Conservation (phyloP, 1,140 invertebrate genomes). For the Tetramorium alpestre region DNA sequence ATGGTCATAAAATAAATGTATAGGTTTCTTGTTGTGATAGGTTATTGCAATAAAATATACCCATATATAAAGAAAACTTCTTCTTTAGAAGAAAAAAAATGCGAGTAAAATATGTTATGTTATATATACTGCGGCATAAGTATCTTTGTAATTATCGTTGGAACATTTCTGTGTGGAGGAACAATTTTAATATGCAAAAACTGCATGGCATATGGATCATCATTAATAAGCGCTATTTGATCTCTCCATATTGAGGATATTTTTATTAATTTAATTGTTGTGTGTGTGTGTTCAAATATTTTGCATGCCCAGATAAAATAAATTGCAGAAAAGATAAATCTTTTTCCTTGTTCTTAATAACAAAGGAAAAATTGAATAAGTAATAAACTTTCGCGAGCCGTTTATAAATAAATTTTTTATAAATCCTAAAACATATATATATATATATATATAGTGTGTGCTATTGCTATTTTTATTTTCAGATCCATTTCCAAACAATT, state of each 20-base stretch:
- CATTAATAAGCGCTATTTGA: conserved; percentile 1
- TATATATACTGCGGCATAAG: not conserved
- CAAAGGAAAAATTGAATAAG: not conserved
- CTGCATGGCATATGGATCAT: not conserved
- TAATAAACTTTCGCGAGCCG: not conserved
- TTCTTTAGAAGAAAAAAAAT: not conserved
- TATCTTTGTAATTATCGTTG: not conserved
- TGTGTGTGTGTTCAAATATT: too few relatives aligned
- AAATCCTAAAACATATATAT: not conserved
- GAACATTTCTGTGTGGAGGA: not conserved
- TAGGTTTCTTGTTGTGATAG: not conserved
- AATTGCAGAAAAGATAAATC: not conserved
- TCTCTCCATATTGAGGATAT: not conserved
- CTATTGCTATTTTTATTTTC: too few relatives aligned
- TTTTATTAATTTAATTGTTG: not conserved
- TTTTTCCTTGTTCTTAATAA: not conserved
- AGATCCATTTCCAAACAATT: not conserved
- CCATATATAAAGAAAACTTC: not conserved
- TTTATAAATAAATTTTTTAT: conserved; percentile 4
- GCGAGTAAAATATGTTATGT: not conserved
- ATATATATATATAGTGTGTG: not conserved
- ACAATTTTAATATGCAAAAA: not conserved
- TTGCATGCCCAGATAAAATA: not conserved
- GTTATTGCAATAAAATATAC: not conserved
- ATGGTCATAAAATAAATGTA: not conserved